Evolutionary conservation across 2,888 invertebrate genomes (phyloP), one percentile per base, ranked within the genome.

Genomic region (Rotaria magnacalcarata): DNA sequence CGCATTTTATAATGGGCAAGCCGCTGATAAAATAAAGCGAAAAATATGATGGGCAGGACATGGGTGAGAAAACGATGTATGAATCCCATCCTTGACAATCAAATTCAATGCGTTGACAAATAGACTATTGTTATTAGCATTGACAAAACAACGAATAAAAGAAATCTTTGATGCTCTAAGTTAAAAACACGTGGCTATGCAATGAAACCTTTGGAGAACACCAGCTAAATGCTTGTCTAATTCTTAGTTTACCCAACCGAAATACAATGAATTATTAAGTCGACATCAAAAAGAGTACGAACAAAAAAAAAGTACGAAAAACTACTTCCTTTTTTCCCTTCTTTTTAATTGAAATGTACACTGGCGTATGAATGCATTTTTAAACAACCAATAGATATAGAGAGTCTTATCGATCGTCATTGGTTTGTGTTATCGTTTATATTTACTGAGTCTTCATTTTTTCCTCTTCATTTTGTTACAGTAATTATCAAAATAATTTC

Each of bases 321-420:
- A 67, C 34, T 34, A 11, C 14, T 52, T 52, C 3, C 67, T 67
- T 60, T 60, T 60, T 27, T 67, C 14, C 6, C 16, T 34, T 10
- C 27, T n/a, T 6, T 10, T 16, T 67, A 27, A 67, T 67, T 67
- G 67, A 67, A 67, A 67, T 67, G 14, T 67, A 67, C 67, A 67
- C 34, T 27, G 27, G 27, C 16, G 52, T 52, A 34, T 67, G 34
- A 67, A 67, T 67, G 67, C 34, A 67, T 27, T 34, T 67, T 67
- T 67, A 34, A 67, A 67, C 27, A 67, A 67, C 67, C 67, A 67
- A 67, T 67, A 67, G 67, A 67, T 67, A 67, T 34, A 67, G 5
- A 34, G 67, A 67, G 27, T 67, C 67, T 67, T 67, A 67, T 67
- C 67, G 67, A 67, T 67, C 67, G 67, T 67, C 67, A 67, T 67